These are phyloP conservation scores for Rhineura floridana DNA, from an alignment of 2,113 vertebrate genomes.

Conservation along the genomic window DNA sequence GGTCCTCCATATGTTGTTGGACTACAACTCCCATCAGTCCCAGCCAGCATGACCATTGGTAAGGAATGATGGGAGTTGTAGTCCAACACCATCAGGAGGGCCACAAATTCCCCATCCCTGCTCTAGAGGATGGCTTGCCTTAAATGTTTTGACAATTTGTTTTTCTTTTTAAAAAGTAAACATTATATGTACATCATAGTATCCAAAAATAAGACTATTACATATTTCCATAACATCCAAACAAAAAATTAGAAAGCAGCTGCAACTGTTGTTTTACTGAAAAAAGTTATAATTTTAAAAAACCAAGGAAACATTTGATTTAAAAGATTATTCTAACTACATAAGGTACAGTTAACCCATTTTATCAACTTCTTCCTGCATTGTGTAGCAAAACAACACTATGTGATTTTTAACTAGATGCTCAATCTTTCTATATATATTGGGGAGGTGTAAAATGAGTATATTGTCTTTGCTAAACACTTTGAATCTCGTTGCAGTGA, in stretches of 20 bases:
- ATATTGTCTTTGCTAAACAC: not conserved
- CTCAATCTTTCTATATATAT: not conserved
- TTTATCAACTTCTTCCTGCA: not conserved
- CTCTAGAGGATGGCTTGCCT: not conserved
- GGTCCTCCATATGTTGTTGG: too few relatives aligned
- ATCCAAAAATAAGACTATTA: not conserved
- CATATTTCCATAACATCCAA: not conserved
- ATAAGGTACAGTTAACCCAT: not conserved
- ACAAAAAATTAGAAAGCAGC: not conserved
- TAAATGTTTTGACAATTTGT: not conserved
- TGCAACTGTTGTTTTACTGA: not conserved
- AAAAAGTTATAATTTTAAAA: not conserved
- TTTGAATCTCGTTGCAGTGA: not conserved
- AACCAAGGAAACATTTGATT: not conserved
- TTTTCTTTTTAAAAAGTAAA: not conserved
- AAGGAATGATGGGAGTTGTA: too few relatives aligned
- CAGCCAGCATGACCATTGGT: too few relatives aligned
- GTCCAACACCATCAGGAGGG: too few relatives aligned
- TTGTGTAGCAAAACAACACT: not conserved
- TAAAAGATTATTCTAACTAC: not conserved
- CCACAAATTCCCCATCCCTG: too few relatives aligned
- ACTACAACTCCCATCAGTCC: too few relatives aligned
- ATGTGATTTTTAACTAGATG: not conserved
- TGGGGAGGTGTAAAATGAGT: not conserved
- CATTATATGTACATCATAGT: not conserved